These are phyloP conservation scores for Cherax quadricarinatus DNA, from an alignment of 1,140 invertebrate genomes.

Conservation along the genomic window DNA sequence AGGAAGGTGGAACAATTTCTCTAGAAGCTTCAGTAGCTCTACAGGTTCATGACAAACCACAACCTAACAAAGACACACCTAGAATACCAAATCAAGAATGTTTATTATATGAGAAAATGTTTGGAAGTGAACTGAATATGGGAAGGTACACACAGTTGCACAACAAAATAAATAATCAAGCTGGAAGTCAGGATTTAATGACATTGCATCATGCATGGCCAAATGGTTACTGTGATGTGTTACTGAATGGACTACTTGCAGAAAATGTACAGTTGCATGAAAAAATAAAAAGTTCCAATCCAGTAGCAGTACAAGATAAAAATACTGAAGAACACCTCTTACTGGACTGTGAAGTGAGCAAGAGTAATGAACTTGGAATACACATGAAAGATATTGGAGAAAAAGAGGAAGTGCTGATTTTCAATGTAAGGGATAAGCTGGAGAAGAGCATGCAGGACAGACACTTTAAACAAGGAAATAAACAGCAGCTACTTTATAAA, in stretches of 20 bases:
- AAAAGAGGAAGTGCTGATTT: neutral
- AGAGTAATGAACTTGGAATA: neutral
- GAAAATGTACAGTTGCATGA: neutral
- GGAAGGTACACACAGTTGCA: neutral
- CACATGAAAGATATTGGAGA: neutral
- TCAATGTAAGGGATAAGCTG: neutral
- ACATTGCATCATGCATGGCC: neutral
- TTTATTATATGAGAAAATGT: neutral
- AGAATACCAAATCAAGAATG: neutral
- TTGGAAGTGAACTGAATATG: neutral
- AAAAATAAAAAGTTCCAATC: neutral
- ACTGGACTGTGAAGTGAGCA: neutral
- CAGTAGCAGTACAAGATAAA: neutral
- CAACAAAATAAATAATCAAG: neutral
- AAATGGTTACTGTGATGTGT: neutral
- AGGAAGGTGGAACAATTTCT: no score
- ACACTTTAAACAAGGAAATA: neutral
- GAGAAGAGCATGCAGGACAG: neutral
- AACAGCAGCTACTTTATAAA: neutral
- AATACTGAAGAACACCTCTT: neutral
- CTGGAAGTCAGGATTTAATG: neutral
- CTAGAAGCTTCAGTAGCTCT: no score
- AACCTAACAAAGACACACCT: neutral
- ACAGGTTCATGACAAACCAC: neutral
- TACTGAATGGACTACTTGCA: neutral